phyloP scores from a whole-genome alignment of 1,140 invertebrate species.

The Magallana ariakensis region DNA sequence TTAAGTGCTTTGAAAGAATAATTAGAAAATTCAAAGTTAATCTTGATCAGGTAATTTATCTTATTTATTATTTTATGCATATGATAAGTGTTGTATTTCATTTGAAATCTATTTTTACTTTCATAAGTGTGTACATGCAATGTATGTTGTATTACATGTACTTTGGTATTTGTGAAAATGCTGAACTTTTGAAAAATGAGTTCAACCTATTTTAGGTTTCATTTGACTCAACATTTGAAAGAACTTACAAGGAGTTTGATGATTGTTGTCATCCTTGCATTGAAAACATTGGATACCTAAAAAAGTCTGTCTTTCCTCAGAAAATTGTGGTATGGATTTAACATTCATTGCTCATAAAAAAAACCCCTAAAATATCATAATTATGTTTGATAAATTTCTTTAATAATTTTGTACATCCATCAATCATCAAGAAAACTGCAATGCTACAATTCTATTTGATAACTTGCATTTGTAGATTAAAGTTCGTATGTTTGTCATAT shows the following conservation, averaged over 20 bases:
- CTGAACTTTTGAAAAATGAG: too few relatives aligned
- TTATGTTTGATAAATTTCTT: too few relatives aligned
- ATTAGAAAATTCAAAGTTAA: constrained; percentile 69
- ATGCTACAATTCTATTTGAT: too few relatives aligned
- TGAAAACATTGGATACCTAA: constrained; percentile 12
- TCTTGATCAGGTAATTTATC: constrained; percentile 44
- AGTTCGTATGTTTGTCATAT: not conserved
- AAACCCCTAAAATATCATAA: too few relatives aligned
- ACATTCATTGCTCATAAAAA: not conserved
- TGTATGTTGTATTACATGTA: too few relatives aligned
- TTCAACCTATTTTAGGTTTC: constrained; percentile 2
- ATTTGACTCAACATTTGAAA: not conserved
- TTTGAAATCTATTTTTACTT: too few relatives aligned
- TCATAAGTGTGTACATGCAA: too few relatives aligned
- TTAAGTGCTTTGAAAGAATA: constrained; percentile 66
- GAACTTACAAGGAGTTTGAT: not conserved
- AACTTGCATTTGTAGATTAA: too few relatives aligned
- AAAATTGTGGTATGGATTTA: constrained; percentile 26
- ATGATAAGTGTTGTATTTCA: too few relatives aligned
- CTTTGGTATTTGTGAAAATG: too few relatives aligned
- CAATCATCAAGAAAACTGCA: too few relatives aligned
- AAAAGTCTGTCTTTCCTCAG: constrained; percentile 29
- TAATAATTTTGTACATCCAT: too few relatives aligned
- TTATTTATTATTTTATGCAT: not conserved
- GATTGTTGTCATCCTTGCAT: constrained; percentile 1